Percentiles rank a stretch among this genome's conserved stretches.
phyloP scores from a whole-genome alignment of 2,888 invertebrate genomes.

The Heliconius sara region DNA sequence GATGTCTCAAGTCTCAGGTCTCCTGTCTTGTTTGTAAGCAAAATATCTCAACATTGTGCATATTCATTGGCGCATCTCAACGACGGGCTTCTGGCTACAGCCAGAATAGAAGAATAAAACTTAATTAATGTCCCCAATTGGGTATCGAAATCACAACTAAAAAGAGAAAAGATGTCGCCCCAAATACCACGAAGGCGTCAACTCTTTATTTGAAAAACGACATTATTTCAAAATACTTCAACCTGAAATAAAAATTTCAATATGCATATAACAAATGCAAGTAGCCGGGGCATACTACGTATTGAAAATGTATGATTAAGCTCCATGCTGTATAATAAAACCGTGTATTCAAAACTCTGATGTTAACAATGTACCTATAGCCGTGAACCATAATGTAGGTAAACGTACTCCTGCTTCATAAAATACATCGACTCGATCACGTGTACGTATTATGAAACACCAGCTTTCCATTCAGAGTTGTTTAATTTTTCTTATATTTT shows the following conservation, averaged over 20 bases:
- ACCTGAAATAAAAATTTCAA: neutral
- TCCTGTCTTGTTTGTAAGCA: too few relatives aligned
- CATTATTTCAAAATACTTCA: neutral
- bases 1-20: too few relatives aligned
- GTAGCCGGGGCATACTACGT: neutral
- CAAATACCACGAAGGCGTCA: neutral
- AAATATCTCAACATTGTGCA: neutral
- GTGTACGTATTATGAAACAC: neutral
- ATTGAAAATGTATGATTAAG: constrained; percentile 13
- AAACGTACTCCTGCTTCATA: constrained; percentile 1
- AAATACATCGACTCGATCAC: constrained; percentile 1
- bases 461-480: too few relatives aligned
- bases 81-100: neutral
- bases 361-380: constrained; percentile 8
- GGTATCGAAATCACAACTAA: neutral
- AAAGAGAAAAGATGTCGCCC: neutral
- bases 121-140: neutral
- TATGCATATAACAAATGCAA: neutral
- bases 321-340: constrained; percentile 7
- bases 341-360: neutral
- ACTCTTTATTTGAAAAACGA: neutral
- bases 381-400: constrained; percentile 4
- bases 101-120: neutral
- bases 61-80: neutral
- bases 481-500: too few relatives aligned